Evolutionary conservation across 1,140 invertebrate genomes (phyloP), one percentile per base, ranked within the genome.

Genomic region (Delia radicum): DNA sequence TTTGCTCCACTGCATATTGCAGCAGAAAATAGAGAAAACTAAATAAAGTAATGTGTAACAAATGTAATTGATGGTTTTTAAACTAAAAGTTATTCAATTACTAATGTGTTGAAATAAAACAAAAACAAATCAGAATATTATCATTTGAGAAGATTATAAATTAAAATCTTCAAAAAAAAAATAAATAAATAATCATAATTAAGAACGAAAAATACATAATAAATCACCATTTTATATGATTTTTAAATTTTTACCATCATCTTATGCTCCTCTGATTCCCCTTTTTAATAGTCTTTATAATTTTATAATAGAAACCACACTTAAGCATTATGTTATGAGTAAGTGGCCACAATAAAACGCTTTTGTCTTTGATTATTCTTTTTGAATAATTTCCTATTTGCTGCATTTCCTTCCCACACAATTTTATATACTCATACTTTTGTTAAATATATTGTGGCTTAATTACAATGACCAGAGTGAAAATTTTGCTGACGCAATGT

Each of bases 401-500:
- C 24, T 55, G 48, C n/a, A 67, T 24, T 67, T 31, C 4, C 48
- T 21, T 55, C 18, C 48, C 48, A n/a, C 4, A 21, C 24, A 21
- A 55, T 21, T 55, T 12, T 55, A 55, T 6, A n/a, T 21, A 21
- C 48, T 21, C 5, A 5, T 42, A 42, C 8, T 42, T 42, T 42
- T 42, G 37, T 42, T 33, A 18, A 37, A 37, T 29, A 69, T 31
- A 33, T 33, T 69, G 65, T 69, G 65, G 65, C 65, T 69, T 69
- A 69, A 69, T 69, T 69, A 69, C 65, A 69, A 33, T 69, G 65
- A 69, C 65, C 65, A 69, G 31, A 21, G 65, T 69, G 31, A 69
- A 69, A 69, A 69, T 55, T n/a, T 69, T 69, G 65, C 65, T 69
- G 65, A 69, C 65, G 65, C 65, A 69, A n/a, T 21, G 28, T 13